Percentiles rank a stretch among this genome's conserved stretches.
Conservation (phyloP, 2,113 vertebrate genomes). For the Colius striatus region DNA sequence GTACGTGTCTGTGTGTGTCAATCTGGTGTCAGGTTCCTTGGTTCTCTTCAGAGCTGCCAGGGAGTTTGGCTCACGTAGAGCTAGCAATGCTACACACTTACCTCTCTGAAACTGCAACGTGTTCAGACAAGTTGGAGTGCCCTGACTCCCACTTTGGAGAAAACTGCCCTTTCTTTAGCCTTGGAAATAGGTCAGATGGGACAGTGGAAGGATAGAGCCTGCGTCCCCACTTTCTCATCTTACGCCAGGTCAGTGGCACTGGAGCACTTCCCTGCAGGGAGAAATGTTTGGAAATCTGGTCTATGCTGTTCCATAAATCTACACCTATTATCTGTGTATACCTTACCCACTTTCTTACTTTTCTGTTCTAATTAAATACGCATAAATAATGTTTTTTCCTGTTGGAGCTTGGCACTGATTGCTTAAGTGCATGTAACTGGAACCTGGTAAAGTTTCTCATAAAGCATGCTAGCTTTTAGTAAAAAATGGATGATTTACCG, state of each 20-base stretch:
- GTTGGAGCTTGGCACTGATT: neutral
- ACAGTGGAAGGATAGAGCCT: neutral
- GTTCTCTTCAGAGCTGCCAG: neutral
- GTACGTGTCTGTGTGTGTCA: accelerated
- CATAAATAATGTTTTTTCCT: neutral
- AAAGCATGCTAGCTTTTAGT: neutral
- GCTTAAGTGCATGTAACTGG: neutral
- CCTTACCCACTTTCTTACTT: neutral
- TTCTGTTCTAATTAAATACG: neutral
- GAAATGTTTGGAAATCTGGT: neutral
- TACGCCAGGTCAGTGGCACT: neutral
- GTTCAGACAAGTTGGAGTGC: neutral
- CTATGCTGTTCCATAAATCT: neutral
- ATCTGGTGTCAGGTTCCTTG: accelerated
- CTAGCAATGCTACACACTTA: neutral
- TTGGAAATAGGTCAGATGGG: neutral
- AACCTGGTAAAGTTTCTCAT: neutral
- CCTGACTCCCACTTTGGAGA: neutral
- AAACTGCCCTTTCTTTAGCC: neutral
- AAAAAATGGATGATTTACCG: neutral
- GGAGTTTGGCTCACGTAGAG: neutral
- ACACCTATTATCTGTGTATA: neutral
- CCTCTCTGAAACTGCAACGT: neutral
- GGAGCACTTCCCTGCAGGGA: neutral
- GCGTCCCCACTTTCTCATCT: neutral